Evolutionary conservation across 2,797 vertebrate genomes (phyloP).

Genomic region (Lepilemur ruficaudatus): DNA sequence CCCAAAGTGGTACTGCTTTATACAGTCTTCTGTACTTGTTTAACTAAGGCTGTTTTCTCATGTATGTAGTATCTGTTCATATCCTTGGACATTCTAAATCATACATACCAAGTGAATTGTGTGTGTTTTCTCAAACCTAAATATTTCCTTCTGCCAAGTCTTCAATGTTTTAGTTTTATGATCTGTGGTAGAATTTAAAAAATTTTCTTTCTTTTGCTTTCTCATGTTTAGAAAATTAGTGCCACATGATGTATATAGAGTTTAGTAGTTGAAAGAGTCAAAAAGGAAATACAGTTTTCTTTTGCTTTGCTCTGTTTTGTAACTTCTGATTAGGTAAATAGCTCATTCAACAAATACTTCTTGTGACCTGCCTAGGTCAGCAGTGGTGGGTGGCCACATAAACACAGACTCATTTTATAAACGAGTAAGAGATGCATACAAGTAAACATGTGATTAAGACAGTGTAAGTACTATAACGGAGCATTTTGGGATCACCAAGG

Average conservation of each 20-base stretch:
- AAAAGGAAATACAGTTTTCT: not conserved
- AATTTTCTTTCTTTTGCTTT: slow-evolving; percentile 4
- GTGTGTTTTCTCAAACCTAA: not conserved
- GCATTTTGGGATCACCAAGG: not conserved
- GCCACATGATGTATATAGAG: not conserved
- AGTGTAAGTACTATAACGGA: not conserved
- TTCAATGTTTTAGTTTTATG: not conserved
- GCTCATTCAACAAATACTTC: not conserved
- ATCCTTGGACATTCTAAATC: not conserved
- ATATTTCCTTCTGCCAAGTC: not conserved
- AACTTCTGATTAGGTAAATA: not conserved
- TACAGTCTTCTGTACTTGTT: not conserved
- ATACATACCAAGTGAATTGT: not conserved
- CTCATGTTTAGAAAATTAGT: not conserved
- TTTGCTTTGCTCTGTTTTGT: not conserved
- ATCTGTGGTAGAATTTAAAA: not conserved
- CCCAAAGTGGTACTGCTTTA: not conserved
- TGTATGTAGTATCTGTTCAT: not conserved
- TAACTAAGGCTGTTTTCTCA: not conserved
- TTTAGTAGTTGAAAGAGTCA: not conserved
- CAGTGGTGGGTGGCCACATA: not conserved
- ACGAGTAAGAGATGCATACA: not conserved
- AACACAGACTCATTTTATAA: not conserved
- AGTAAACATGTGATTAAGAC: not conserved
- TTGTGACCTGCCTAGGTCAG: not conserved